These are phyloP conservation scores for Ruditapes philippinarum DNA, from an alignment of 1,140 invertebrate species.

Conservation along the genomic window DNA sequence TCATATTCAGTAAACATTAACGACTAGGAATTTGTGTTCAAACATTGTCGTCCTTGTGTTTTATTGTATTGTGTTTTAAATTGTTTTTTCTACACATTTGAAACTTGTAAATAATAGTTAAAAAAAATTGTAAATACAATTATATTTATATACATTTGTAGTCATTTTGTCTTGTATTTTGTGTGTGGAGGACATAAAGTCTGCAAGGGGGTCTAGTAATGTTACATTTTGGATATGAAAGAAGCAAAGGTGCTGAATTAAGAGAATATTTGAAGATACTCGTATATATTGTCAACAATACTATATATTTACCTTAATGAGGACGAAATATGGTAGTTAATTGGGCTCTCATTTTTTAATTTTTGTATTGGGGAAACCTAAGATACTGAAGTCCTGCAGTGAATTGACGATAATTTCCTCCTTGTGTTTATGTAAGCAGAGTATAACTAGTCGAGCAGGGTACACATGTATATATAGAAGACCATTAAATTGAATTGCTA, in stretches of 20 bases:
- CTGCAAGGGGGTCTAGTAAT: neutral
- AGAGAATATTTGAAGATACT: no score
- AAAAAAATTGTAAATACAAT: slow-evolving; percentile 23
- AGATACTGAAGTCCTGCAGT: no score
- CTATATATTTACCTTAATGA: no score
- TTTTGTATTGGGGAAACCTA: neutral
- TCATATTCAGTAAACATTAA: neutral
- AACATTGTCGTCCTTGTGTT: neutral
- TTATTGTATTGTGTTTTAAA: slow-evolving; percentile 11
- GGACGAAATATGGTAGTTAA: no score
- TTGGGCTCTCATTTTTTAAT: neutral
- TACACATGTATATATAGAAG: slow-evolving; percentile 24
- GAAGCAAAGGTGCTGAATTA: no score
- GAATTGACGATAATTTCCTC: no score
- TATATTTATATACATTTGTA: slow-evolving; percentile 52
- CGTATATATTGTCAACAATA: no score
- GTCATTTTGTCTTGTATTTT: neutral
- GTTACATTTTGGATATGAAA: no score
- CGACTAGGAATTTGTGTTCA: slow-evolving; percentile 31
- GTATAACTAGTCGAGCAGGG: slow-evolving; percentile 33
- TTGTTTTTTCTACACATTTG: slow-evolving; percentile 40
- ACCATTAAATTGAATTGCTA: neutral
- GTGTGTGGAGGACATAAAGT: slow-evolving; percentile 15
- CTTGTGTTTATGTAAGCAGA: no score
- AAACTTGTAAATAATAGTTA: slow-evolving; percentile 24